Evolutionary conservation across 2,113 vertebrate species (phyloP).

Genomic region (Thunnus thynnus): DNA sequence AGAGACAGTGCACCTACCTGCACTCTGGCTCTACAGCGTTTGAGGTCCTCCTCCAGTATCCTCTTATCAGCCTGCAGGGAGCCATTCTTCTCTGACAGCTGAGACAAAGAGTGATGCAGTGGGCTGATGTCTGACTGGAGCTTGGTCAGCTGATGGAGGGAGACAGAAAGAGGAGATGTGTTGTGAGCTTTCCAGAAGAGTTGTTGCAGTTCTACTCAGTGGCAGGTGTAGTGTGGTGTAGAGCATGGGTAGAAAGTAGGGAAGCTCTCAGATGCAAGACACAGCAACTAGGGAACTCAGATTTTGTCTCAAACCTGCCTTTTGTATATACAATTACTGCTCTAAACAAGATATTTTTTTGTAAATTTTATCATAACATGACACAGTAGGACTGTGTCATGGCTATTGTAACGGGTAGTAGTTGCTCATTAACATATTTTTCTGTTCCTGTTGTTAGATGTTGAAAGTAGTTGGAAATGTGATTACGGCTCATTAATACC

Average conservation of each 20-base stretch:
- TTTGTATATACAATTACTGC: too few relatives aligned
- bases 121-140: constrained; percentile 94
- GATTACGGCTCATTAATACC: too few relatives aligned
- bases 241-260: background rate
- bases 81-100: constrained; percentile 94
- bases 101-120: constrained; percentile 92
- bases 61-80: constrained; percentile 97
- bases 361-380: too few relatives aligned
- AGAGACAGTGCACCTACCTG: constrained; percentile 83
- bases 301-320: too few relatives aligned
- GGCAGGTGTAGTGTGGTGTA: background rate
- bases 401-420: too few relatives aligned
- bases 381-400: too few relatives aligned
- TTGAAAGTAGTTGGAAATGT: too few relatives aligned
- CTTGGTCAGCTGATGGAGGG: constrained; percentile 87
- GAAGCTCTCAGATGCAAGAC: too few relatives aligned
- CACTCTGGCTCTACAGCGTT: constrained; percentile 91
- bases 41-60: constrained; percentile 94
- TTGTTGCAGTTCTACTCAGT: background rate
- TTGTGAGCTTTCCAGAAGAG: background rate
- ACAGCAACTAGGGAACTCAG: too few relatives aligned
- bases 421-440: too few relatives aligned
- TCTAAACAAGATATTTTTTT: too few relatives aligned
- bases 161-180: background rate
- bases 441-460: too few relatives aligned